Conservation (phyloP, 2,113 vertebrate species). For the Loxodonta africana region DNA sequence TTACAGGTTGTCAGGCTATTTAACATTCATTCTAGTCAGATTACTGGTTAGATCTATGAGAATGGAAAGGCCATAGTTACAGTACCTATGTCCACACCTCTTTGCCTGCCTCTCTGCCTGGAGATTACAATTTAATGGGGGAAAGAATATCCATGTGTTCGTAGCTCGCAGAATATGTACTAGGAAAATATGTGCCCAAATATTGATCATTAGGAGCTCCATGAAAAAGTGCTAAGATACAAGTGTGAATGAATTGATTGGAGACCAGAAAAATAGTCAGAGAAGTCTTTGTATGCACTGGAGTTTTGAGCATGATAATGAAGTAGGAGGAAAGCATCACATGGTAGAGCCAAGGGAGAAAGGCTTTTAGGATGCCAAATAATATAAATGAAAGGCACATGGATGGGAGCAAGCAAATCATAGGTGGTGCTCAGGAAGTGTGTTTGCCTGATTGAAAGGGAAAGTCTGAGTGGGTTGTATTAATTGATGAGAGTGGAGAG, state of each 20-base stretch:
- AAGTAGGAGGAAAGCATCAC: neutral
- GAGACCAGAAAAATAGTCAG: neutral
- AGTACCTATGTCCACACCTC: neutral
- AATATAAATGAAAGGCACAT: neutral
- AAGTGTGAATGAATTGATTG: neutral
- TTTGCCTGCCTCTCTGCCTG: neutral
- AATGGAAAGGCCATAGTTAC: neutral
- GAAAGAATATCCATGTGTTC: neutral
- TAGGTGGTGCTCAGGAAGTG: neutral
- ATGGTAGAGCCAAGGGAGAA: neutral
- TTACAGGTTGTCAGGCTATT: neutral
- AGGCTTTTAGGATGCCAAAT: neutral
- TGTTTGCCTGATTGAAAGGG: neutral
- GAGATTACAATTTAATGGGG: neutral
- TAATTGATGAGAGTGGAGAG: neutral
- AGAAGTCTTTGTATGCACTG: neutral
- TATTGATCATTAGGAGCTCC: neutral
- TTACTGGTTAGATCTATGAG: neutral
- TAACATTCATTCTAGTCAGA: neutral
- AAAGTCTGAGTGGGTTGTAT: neutral
- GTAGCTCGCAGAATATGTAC: neutral
- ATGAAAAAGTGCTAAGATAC: neutral
- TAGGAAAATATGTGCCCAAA: neutral
- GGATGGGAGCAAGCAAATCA: neutral
- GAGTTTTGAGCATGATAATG: constrained; percentile 22